Percentiles rank a stretch among this genome's conserved stretches.
phyloP scores from a whole-genome alignment of 2,888 invertebrate species.

The Drosophila falleni region DNA sequence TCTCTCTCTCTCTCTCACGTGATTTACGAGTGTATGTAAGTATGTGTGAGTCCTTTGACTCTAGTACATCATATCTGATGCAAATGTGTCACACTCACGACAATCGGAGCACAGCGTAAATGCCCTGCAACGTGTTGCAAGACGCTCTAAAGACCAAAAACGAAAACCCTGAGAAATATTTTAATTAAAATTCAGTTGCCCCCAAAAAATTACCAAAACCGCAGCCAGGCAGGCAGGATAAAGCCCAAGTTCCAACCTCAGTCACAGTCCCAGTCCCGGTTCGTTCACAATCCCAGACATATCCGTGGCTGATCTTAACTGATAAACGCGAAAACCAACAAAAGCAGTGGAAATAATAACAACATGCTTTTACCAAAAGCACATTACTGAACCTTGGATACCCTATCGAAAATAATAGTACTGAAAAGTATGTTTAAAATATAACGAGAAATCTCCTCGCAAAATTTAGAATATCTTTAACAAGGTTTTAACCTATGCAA shows the following conservation, averaged over 20 bases:
- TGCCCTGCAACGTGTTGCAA: slow-evolving; percentile 10
- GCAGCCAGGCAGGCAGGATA: slow-evolving; percentile 42
- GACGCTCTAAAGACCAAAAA: slow-evolving; percentile 15
- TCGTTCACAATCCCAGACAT: slow-evolving; percentile 44
- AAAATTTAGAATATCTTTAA: no score
- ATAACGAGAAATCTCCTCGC: no score
- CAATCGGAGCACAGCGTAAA: slow-evolving; percentile 26
- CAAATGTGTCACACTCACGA: slow-evolving; percentile 80
- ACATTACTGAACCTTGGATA: slow-evolving; percentile 4
- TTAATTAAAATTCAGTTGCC: slow-evolving; percentile 79
- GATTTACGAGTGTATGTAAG: slow-evolving; percentile 57
- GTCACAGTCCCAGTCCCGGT: slow-evolving; percentile 30
- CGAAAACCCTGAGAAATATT: slow-evolving; percentile 77
- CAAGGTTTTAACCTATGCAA: no score
- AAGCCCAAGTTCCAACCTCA: slow-evolving; percentile 46
- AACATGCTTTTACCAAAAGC: not conserved
- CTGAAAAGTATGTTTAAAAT: not conserved
- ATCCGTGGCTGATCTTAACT: slow-evolving; percentile 74
- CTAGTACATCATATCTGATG: slow-evolving; percentile 71
- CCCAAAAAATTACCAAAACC: slow-evolving; percentile 64
- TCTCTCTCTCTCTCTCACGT: no score
- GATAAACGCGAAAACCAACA: slow-evolving; percentile 80
- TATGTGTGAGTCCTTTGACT: slow-evolving; percentile 59
- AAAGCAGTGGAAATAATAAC: slow-evolving; percentile 50
- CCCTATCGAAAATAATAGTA: slow-evolving; percentile 13